These are phyloP conservation scores for Tadarida brasiliensis DNA, from an alignment of 2,797 vertebrate genomes.

Conservation along the genomic window DNA sequence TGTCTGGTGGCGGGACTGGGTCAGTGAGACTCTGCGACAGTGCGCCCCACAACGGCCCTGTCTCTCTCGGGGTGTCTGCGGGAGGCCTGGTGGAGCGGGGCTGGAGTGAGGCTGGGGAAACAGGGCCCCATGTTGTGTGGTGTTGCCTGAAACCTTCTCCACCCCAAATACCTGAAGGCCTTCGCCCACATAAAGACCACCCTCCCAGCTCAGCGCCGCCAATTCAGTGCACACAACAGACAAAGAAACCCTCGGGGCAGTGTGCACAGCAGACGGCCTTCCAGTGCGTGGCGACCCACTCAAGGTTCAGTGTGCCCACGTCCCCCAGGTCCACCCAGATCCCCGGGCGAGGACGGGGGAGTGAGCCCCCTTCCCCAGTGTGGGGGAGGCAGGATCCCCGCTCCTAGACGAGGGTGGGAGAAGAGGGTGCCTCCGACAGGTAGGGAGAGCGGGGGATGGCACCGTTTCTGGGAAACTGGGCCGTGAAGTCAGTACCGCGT, in stretches of 20 bases:
- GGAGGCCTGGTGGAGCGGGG: neutral
- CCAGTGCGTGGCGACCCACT: neutral
- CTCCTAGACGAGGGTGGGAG: neutral
- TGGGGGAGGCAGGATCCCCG: neutral
- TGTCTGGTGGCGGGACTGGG: slow-evolving; percentile 76
- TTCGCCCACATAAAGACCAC: slow-evolving; percentile 6
- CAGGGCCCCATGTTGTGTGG: neutral
- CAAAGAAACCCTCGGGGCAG: slow-evolving; percentile 49
- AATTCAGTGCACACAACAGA: neutral
- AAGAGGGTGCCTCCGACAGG: neutral
- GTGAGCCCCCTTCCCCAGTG: neutral
- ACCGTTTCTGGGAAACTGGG: slow-evolving; percentile 73
- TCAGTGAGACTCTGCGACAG: accelerated
- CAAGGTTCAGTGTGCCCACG: neutral
- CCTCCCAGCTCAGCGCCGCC: slow-evolving; percentile 61
- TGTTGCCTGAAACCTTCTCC: slow-evolving; percentile 64
- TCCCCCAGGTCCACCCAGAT: neutral
- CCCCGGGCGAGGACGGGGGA: accelerated
- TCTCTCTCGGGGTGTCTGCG: neutral
- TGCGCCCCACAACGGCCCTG: neutral
- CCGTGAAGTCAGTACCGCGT: slow-evolving; percentile 77
- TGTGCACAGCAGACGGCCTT: slow-evolving; percentile 71
- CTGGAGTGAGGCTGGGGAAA: neutral
- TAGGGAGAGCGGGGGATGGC: slow-evolving; percentile 76
- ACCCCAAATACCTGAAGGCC: slow-evolving; percentile 66